Evolutionary conservation across 2,113 vertebrate species (phyloP), one percentile per base, ranked within the genome.

Genomic region (Trochalopteron elliotii): DNA sequence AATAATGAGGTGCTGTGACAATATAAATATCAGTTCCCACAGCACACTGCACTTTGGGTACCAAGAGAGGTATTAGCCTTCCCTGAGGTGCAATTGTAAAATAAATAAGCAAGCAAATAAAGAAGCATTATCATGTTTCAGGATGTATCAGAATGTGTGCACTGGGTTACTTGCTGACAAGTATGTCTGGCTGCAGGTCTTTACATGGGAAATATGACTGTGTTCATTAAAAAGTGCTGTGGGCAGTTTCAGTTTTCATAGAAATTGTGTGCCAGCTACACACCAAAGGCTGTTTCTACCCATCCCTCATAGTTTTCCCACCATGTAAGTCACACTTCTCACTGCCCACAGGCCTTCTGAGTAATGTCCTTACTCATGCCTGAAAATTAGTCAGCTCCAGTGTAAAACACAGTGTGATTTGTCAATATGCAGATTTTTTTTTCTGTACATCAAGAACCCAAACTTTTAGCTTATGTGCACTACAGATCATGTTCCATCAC

Each of bases 361-460:
- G 13, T 37, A 69, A 72, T 1, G 2, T 28, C 24, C 72, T 50
- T 44, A 22, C 1, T 0, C 37, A 27, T 35, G 17, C 12, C n/a
- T 82, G 21, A 61, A 23, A 76, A 18, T 5, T 33, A 45, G 9
- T 22, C 24, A 74, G 35, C 10, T 71, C 16, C 52, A 52, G 8
- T 23, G n/a, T 45, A 81, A 70, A 65, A 75, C 15, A 42, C 15
- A 50, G 3, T 16, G 35, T 2, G 2, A 49, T 78, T 87, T 83
- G 19, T 64, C 40, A 71, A 18, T 76, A 52, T 35, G 30, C 25
- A 78, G 15, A 31, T 22, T 19, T 18, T 39, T 39, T 56, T 94
- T 93, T 18, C 63, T 78, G n/a, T 40, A 68, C 4, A 24, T 75
- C n/a, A 75, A 14, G 12, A 78, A 10, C 12, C 3, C 50, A 85